These are phyloP conservation scores for Nycticryphes semicollaris DNA, from an alignment of 2,113 vertebrate genomes.

Conservation along the genomic window DNA sequence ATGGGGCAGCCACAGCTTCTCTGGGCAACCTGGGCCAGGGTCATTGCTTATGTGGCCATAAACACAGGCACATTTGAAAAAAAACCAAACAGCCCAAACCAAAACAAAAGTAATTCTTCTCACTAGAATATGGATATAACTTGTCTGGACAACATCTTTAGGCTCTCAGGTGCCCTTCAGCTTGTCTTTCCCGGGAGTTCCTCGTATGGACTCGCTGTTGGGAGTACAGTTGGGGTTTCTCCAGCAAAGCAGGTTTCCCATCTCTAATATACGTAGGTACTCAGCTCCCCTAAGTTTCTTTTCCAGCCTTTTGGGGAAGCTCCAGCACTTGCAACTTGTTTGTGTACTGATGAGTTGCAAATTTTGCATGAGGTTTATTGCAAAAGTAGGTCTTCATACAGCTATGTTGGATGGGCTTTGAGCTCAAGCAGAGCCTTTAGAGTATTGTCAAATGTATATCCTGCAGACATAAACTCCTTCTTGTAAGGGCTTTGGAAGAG, in stretches of 20 bases:
- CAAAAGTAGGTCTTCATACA: not conserved
- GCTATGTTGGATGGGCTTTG: fast-evolving
- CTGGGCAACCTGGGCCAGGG: not conserved
- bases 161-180: not conserved
- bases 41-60: not conserved
- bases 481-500: not conserved
- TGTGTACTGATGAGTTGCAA: not conserved
- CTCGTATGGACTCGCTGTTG: fast-evolving
- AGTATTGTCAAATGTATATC: fast-evolving
- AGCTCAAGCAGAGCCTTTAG: not conserved
- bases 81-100: no score
- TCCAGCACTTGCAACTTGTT: not conserved
- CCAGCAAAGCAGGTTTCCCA: not conserved
- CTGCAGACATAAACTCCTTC: not conserved
- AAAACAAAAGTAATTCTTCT: not conserved
- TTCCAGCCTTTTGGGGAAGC: not conserved
- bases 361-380: not conserved
- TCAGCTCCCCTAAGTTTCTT: not conserved
- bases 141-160: fast-evolving
- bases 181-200: not conserved
- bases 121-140: not conserved
- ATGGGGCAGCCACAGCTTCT: not conserved
- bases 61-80: not conserved
- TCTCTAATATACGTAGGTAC: not conserved
- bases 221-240: fast-evolving